Evolutionary conservation across 2,888 invertebrate genomes (phyloP).

Genomic region (Kryphioiulus occultus): DNA sequence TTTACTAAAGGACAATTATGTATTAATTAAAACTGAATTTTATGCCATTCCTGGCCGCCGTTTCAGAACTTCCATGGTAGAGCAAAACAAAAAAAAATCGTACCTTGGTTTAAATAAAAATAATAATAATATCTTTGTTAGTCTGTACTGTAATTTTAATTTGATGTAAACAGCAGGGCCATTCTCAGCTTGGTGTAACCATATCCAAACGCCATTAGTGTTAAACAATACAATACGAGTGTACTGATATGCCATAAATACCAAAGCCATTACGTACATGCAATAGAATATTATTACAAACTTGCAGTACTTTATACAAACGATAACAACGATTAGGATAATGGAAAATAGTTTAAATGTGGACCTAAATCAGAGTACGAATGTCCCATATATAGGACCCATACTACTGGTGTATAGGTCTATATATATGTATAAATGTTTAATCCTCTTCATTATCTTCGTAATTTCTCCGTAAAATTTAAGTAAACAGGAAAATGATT

Average conservation of each 20-base stretch:
- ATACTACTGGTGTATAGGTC: too few species aligned
- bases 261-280: background rate
- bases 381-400: too few species aligned
- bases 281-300: background rate
- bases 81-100: background rate
- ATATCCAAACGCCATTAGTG: background rate
- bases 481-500: too few species aligned
- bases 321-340: background rate
- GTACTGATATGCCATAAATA: background rate
- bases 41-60: background rate
- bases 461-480: too few species aligned
- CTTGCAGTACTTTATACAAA: background rate
- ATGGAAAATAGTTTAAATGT: background rate
- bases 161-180: background rate
- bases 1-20: background rate
- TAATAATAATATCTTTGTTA: background rate
- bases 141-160: background rate
- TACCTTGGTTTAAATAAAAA: background rate
- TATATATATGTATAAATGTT: too few species aligned
- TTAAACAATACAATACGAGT: constrained; percentile 1
- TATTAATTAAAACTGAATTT: background rate
- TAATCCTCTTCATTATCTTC: too few species aligned
- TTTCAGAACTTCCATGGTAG: background rate
- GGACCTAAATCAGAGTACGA: too few species aligned
- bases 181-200: background rate